Conservation (phyloP, 1,140 invertebrate species). For the Drosophila bifasciata region DNA sequence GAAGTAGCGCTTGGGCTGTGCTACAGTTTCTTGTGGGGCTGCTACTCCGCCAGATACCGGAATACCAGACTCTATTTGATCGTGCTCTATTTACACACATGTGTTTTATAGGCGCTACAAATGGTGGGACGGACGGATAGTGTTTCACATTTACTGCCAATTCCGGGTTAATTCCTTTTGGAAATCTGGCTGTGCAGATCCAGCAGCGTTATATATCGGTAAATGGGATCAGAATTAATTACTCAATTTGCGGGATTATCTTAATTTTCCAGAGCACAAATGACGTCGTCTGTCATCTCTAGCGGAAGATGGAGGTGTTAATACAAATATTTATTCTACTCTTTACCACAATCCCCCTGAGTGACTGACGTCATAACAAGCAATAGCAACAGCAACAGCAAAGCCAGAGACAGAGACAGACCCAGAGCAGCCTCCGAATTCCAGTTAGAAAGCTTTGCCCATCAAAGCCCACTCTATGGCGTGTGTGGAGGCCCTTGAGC, state of each 20-base stretch:
- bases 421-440: background rate
- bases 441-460: constrained; percentile 20
- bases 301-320: constrained; percentile 50
- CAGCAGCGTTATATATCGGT: too few species aligned
- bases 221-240: too few species aligned
- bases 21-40: constrained; percentile 31
- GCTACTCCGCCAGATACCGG: constrained; percentile 6
- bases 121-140: too few species aligned
- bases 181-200: too few species aligned
- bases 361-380: constrained; percentile 53
- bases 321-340: constrained; percentile 46
- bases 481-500: constrained; percentile 64
- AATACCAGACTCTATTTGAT: constrained; percentile 10
- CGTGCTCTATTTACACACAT: constrained; percentile 47
- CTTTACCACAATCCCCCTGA: constrained; percentile 30
- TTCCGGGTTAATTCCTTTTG: too few species aligned
- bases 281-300: constrained; percentile 46
- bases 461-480: constrained; percentile 11
- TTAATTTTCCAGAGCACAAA: constrained; percentile 46
- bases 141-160: too few species aligned
- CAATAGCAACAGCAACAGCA: background rate
- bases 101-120: constrained; percentile 16
- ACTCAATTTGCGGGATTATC: constrained; percentile 37
- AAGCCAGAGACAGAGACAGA: too few species aligned
- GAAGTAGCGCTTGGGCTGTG: constrained; percentile 21